Evolutionary conservation across 2,888 invertebrate genomes (phyloP), one percentile per base, ranked within the genome.

Genomic region (Ophraella communa): DNA sequence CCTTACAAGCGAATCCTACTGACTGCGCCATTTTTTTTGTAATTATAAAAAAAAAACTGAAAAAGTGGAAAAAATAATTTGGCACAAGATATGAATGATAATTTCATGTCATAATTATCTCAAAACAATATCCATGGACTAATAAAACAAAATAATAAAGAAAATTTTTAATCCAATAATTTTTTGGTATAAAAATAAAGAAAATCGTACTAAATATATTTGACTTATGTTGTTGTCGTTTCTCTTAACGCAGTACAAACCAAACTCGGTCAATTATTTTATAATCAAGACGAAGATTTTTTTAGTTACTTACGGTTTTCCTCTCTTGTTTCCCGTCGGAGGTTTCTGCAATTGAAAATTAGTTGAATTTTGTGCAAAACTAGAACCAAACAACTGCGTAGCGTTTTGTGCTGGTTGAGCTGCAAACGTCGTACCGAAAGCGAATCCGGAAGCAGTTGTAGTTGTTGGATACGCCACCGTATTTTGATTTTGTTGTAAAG

Each of bases 331-430:
- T 56, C 87, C 87, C 33, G 84, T 77, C 23, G 91, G 91, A 24
- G 91, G 91, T 75, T 90, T 90, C 81, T 91, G 90, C 44, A 91
- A 84, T 75, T 89, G 89, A 82, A 91, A 91, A 72, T 78, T 74
- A 47, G 54, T 61, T 3, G 63, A 44, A 62, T 27, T 60, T 42
- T 52, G 61, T 27, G 20, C 39, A n/a, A 58, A 27, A 5, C 21
- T 42, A n/a, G 76, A 73, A 1, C 80, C 78, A 59, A 82, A 78
- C 76, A 55, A 76, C 17, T 44, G 42, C 27, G 49, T 77, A 45
- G 47, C 67, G 64, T 44, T 42, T 18, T 69, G 77, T 77, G 44
- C 80, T 56, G 0, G 80, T 76, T 10, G 82, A 71, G 68, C 70
- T 78, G 1, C 78, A 42, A 27, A 64, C 69, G 0, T 79, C 69